Conservation (phyloP, 1,140 invertebrate genomes). For the Drosophila takahashii region DNA sequence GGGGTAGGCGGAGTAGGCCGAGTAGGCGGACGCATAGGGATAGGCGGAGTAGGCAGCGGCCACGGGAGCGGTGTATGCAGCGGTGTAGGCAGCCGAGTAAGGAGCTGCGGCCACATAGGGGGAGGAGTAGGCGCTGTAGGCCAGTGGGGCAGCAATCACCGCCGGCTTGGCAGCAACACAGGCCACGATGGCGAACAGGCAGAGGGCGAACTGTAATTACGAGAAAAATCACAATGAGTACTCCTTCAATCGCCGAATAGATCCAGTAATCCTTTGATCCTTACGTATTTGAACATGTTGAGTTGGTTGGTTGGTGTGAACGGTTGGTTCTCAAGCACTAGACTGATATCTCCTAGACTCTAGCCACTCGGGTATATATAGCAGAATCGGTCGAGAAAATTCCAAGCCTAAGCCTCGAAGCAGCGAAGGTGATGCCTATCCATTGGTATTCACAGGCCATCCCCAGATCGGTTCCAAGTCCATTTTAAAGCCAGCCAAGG, state of each 20-base stretch:
- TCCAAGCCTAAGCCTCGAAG: slow-evolving; percentile 29
- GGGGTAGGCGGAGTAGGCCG: slow-evolving; percentile 66
- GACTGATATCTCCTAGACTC: slow-evolving; percentile 69
- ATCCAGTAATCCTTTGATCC: slow-evolving; percentile 22
- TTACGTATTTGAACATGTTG: slow-evolving; percentile 84
- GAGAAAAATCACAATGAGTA: neutral
- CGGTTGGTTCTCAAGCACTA: slow-evolving; percentile 73
- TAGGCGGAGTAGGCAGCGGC: slow-evolving; percentile 75
- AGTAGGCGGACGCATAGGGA: slow-evolving; percentile 65
- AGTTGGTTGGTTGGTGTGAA: slow-evolving; percentile 28
- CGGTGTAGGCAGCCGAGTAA: slow-evolving; percentile 75
- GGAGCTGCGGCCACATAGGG: slow-evolving; percentile 70
- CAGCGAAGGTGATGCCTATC: slow-evolving; percentile 42
- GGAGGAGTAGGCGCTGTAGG: slow-evolving; percentile 85
- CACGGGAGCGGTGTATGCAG: slow-evolving; percentile 70
- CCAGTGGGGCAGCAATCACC: slow-evolving; percentile 65
- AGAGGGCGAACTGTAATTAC: slow-evolving; percentile 64
- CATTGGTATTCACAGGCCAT: slow-evolving; percentile 62
- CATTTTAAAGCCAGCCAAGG: slow-evolving; percentile 68
- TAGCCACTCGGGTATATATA: slow-evolving; percentile 54
- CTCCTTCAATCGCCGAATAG: neutral
- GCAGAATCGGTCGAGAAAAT: slow-evolving; percentile 27
- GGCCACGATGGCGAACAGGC: slow-evolving; percentile 82
- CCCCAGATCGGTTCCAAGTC: slow-evolving; percentile 33
- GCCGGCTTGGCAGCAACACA: slow-evolving; percentile 78